These are phyloP conservation scores for Drosophila recens DNA, from an alignment of 2,888 invertebrate species.

Conservation along the genomic window DNA sequence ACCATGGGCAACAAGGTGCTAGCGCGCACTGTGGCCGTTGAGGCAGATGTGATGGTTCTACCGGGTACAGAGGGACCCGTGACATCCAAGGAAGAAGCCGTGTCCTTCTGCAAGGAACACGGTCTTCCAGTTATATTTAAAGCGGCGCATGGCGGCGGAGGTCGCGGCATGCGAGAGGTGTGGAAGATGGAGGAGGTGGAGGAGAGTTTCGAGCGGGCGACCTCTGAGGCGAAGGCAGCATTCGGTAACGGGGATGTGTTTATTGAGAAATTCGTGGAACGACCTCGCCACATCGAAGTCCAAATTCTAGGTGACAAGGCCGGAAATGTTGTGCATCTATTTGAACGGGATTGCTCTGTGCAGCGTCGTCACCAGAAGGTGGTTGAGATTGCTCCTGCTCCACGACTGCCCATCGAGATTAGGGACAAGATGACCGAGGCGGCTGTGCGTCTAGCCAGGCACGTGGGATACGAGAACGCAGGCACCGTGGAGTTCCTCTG, in stretches of 20 bases:
- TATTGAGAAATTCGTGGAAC: slow-evolving; percentile 98
- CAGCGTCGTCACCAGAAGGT: slow-evolving; percentile 99
- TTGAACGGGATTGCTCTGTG: slow-evolving; percentile 99
- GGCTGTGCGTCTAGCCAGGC: slow-evolving; percentile 94
- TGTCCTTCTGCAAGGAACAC: slow-evolving; percentile 94
- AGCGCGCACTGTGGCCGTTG: slow-evolving; percentile 97
- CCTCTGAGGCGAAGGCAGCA: slow-evolving; percentile 97
- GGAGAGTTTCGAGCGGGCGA: slow-evolving; percentile 96
- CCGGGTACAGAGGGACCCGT: slow-evolving; percentile 98
- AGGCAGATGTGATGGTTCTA: slow-evolving; percentile 96
- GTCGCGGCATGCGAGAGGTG: slow-evolving; percentile 97
- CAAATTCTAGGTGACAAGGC: slow-evolving; percentile 92
- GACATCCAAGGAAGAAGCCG: slow-evolving; percentile 93
- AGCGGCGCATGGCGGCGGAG: slow-evolving; percentile 99
- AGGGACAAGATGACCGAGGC: slow-evolving; percentile 95
- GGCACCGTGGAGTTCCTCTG: slow-evolving; percentile 99
- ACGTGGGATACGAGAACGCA: slow-evolving; percentile 98
- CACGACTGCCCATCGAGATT: slow-evolving; percentile 91
- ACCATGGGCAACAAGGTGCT: slow-evolving; percentile 99
- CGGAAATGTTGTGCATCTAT: slow-evolving; percentile 98
- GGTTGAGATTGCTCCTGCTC: slow-evolving; percentile 99
- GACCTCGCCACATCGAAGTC: slow-evolving; percentile 98
- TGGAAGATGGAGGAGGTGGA: slow-evolving; percentile 95
- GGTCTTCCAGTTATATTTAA: slow-evolving; percentile 99
- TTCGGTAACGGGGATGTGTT: slow-evolving; percentile 99